Evolutionary conservation across 2,888 invertebrate species (phyloP).

Genomic region (Dasysyrphus albostriatus): DNA sequence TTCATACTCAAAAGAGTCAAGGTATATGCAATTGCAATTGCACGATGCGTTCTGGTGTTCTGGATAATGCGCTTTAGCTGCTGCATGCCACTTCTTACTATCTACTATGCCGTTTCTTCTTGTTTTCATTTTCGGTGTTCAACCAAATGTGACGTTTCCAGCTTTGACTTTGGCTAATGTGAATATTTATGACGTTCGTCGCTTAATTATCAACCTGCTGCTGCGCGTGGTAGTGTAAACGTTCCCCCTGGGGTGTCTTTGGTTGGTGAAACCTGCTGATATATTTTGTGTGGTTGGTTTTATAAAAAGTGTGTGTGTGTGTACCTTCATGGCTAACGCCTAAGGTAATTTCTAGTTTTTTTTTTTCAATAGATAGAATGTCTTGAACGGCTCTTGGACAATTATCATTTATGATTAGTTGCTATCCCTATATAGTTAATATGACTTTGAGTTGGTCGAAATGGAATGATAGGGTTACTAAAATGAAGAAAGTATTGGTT

Average conservation of each 20-base stretch:
- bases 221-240: conserved; percentile 70
- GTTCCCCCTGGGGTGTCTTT: conserved; percentile 51
- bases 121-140: conserved; percentile 44
- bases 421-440: conserved; percentile 26
- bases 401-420: conserved; percentile 74
- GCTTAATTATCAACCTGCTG: conserved; percentile 69
- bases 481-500: neutral
- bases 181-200: conserved; percentile 75
- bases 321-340: conserved; percentile 70
- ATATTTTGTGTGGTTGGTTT: conserved; percentile 5
- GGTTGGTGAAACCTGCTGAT: conserved; percentile 14
- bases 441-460: conserved; percentile 60
- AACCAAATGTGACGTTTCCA: conserved; percentile 73
- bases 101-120: neutral
- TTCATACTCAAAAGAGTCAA: conserved; percentile 6
- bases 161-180: conserved; percentile 57
- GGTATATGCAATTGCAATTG: conserved; percentile 46
- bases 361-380: neutral
- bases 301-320: conserved; percentile 12
- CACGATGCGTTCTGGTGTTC: conserved; percentile 23
- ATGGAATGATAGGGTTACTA: neutral
- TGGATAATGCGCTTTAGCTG: conserved; percentile 16
- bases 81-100: neutral
- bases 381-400: conserved; percentile 23
- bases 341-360: conserved; percentile 55